A percentile compares a stretch with the other conserved stretches of the same genome.
Evolutionary conservation across 92 coral and sea anemone species (phyloP).

Genomic region (Bergia puertoricense): DNA sequence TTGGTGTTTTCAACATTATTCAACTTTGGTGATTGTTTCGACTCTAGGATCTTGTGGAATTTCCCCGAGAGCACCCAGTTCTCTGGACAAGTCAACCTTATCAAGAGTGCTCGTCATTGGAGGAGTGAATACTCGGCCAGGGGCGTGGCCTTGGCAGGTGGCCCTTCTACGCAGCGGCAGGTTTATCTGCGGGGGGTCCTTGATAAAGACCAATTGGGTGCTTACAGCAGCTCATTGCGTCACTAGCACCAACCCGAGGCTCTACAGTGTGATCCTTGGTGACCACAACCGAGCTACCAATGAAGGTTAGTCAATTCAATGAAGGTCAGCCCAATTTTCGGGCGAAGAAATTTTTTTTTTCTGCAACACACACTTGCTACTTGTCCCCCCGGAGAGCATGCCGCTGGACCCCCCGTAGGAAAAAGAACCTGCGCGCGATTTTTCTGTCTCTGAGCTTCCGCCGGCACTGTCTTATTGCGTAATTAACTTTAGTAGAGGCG

Average conservation of each 20-base stretch:
- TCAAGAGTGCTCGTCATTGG: conserved; percentile 23
- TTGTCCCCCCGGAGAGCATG: too few species aligned
- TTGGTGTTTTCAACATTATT: background rate
- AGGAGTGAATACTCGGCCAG: conserved; percentile 34
- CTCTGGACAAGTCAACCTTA: background rate
- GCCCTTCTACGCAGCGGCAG: conserved; percentile 13
- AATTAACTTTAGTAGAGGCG: too few species aligned
- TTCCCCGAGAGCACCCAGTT: background rate
- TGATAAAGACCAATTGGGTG: conserved; percentile 28
- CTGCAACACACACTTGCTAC: too few species aligned
- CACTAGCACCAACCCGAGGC: background rate
- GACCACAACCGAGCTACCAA: too few species aligned
- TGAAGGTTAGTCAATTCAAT: too few species aligned
- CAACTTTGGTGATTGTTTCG: background rate
- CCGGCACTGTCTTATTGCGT: too few species aligned
- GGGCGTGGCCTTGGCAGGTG: conserved; percentile 54
- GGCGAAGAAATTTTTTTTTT: too few species aligned
- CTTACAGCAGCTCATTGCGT: conserved; percentile 47
- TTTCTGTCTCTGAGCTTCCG: too few species aligned
- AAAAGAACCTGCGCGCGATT: too few species aligned
- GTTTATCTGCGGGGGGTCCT: conserved; percentile 44
- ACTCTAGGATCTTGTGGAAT: background rate
- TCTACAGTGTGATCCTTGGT: too few species aligned
- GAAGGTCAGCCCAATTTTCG: too few species aligned
- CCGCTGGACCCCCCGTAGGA: too few species aligned